A percentile compares a stretch with the other conserved stretches of the same genome.
Evolutionary conservation across 2,797 vertebrate species (phyloP).

Genomic region (Botia kubotai): DNA sequence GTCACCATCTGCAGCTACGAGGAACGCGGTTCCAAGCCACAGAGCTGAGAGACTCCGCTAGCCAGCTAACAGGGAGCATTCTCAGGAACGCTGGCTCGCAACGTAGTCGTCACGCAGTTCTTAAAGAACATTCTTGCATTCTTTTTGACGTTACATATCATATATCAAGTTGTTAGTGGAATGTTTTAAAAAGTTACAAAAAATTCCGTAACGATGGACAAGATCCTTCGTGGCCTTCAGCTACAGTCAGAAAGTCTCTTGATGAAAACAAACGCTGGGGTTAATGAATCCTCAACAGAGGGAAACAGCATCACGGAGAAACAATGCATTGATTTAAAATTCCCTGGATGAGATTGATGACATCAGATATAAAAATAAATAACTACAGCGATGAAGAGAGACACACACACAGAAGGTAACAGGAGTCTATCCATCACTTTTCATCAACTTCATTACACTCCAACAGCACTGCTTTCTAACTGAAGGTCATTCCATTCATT

Average conservation of each 20-base stretch:
- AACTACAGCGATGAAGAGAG: not conserved
- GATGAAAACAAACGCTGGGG: not conserved
- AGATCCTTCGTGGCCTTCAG: conserved; percentile 33
- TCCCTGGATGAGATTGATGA: not conserved
- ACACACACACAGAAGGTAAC: not conserved
- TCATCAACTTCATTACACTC: conserved; percentile 22
- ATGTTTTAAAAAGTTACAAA: too few species aligned
- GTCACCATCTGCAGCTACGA: conserved; percentile 51
- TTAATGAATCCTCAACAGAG: conserved; percentile 33
- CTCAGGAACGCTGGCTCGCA: too few species aligned
- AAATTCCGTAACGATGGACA: not conserved
- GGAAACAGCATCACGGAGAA: not conserved
- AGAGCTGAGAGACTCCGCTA: not conserved
- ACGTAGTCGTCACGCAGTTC: too few species aligned
- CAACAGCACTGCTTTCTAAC: conserved; percentile 8
- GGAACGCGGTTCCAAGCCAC: too few species aligned
- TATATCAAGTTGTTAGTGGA: too few species aligned
- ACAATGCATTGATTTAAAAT: conserved; percentile 25
- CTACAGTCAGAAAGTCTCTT: not conserved
- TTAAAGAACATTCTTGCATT: too few species aligned
- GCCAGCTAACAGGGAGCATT: too few species aligned
- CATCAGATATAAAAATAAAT: too few species aligned
- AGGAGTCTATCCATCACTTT: not conserved
- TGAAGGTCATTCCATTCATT: conserved; percentile 45
- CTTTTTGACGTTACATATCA: too few species aligned